Base-by-base conservation (phyloP, 2,113 vertebrate genomes). In the Edolisoma coerulescens region DNA sequence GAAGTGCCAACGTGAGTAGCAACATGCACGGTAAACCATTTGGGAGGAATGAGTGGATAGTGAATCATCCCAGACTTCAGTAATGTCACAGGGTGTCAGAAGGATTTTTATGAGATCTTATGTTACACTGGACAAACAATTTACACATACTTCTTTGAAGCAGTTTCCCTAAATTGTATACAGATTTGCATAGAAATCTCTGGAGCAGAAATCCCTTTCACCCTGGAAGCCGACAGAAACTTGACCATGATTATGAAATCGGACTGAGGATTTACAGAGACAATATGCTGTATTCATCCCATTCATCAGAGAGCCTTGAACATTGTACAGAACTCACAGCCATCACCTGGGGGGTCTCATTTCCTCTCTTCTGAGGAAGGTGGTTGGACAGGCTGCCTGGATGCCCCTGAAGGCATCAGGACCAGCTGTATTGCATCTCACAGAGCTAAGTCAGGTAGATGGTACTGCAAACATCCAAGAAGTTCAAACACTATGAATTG, bases 21-120 rank as follows among this genome's bases (percentile, higher is more conserved):
- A 78, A 32, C 8, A 10, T 8, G 23, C 56, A 42, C 0, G 0
- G 42, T 16, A 54, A 70, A 50, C 18, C 16, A 2, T 21, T n/a
- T 4, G 8, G 63, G 35, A 24, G 11, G 30, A 87, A 21, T 45
- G 24, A 61, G 42, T 39, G 13, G 13, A 26, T 42, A 49, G 52
- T 37, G 24, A 49, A 41, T 75, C 32, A 79, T 44, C 47, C 71
- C 67, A 53, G 42, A 53, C n/a, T 26, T 75, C 63, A 53, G 16
- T 63, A 41, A 53, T 22, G 21, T 52, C 65, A 39, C 45, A 60
- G 27, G n/a, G 18, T 41, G 3, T 39, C 42, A 37, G 42, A 80
- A 45, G 75, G 61, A 57, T 57, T 65, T 64, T 67, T 86, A 19
- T 37, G 61, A 54, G 39, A 37, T 19, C 42, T 67, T 35, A 27